phyloP scores from a whole-genome alignment of 2,113 vertebrate genomes.

The Zosterops pallidus region DNA sequence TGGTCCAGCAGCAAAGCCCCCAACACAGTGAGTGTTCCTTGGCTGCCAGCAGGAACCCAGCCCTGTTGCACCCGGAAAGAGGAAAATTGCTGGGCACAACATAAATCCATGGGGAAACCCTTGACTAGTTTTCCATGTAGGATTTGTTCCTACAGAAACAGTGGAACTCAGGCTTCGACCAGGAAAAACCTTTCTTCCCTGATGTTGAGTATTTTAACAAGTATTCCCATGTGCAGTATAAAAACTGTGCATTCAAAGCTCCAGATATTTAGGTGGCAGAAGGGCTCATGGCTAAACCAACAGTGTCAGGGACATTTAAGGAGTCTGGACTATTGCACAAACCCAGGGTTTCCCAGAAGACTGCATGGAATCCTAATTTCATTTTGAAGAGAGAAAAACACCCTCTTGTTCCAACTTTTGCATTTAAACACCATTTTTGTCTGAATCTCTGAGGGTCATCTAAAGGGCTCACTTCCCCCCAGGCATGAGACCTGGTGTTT shows the following conservation, averaged over 20 bases:
- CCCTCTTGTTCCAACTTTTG: neutral
- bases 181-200: neutral
- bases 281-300: neutral
- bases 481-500: neutral
- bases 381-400: neutral
- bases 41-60: neutral
- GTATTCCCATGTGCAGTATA: fast-evolving
- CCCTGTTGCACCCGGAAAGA: neutral
- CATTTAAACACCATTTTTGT: neutral
- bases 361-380: neutral
- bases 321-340: neutral
- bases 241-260: neutral
- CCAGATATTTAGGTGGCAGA: neutral
- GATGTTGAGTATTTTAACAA: neutral
- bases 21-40: fast-evolving
- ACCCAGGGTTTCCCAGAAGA: neutral
- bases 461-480: neutral
- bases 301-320: neutral
- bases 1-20: neutral
- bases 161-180: neutral
- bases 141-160: neutral
- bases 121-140: neutral
- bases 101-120: neutral
- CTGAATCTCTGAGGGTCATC: fast-evolving
- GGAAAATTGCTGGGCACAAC: neutral